phyloP scores from a whole-genome alignment of 2,797 vertebrate species.

The Octomys mimax region DNA sequence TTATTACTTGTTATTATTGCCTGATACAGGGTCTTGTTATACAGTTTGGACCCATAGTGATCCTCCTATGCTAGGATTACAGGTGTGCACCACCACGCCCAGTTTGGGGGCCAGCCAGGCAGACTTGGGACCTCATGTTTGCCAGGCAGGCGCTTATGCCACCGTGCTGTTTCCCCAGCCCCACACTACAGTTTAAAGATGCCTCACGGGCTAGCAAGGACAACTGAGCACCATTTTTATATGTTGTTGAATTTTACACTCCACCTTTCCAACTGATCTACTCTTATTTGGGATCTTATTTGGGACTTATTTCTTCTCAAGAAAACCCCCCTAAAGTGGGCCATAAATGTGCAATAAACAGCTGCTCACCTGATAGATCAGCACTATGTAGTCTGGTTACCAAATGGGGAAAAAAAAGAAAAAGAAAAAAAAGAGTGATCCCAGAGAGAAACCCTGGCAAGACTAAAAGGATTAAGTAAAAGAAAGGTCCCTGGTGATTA shows the following conservation, averaged over 20 bases:
- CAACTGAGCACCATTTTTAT: neutral
- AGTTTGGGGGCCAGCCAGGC: too few species aligned
- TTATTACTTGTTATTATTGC: too few species aligned
- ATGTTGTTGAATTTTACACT: neutral
- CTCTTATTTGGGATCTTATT: neutral
- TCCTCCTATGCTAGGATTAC: too few species aligned
- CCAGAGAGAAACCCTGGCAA: neutral
- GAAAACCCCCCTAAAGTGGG: neutral
- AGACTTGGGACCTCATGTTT: too few species aligned
- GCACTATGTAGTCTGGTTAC: neutral
- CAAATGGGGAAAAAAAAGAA: neutral
- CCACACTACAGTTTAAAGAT: neutral
- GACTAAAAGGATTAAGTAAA: neutral
- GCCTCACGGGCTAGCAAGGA: neutral
- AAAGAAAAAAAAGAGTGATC: neutral
- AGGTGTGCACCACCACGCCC: too few species aligned
- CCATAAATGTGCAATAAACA: neutral
- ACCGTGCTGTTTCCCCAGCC: too few species aligned
- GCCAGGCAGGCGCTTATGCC: too few species aligned
- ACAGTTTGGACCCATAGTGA: too few species aligned
- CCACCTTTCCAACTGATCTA: neutral
- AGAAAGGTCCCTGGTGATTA: neutral
- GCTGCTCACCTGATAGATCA: neutral
- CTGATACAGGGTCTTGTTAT: too few species aligned
- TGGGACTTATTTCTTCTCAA: conserved; percentile 12